Evolutionary conservation across 2,888 invertebrate genomes (phyloP).

Genomic region (Lomographa bimaculata): DNA sequence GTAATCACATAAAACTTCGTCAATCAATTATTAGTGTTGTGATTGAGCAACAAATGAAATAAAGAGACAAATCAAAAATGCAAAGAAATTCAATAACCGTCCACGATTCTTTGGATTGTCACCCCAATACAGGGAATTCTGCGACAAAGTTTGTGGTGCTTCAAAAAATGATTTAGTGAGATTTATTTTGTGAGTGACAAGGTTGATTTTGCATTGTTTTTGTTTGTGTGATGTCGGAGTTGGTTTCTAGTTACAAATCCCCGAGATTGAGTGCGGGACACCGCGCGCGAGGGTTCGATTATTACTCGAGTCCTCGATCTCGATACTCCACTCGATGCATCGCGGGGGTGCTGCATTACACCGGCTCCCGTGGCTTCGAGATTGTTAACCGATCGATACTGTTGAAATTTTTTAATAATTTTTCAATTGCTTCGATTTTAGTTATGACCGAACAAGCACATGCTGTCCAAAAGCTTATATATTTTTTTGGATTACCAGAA

Average conservation of each 20-base stretch:
- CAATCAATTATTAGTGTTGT: slow-evolving; percentile 39
- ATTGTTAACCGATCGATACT: slow-evolving; percentile 56
- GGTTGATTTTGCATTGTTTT: slow-evolving; percentile 41
- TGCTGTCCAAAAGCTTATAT: no score
- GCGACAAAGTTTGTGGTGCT: slow-evolving; percentile 32
- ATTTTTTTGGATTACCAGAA: no score
- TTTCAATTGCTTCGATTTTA: no score
- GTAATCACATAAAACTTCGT: slow-evolving; percentile 24
- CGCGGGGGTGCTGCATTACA: slow-evolving; percentile 67
- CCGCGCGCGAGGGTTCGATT: slow-evolving; percentile 69
- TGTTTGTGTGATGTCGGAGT: slow-evolving; percentile 30
- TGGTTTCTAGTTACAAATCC: slow-evolving; percentile 61
- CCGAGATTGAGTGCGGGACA: slow-evolving; percentile 73
- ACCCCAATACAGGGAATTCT: slow-evolving; percentile 62
- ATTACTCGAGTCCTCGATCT: slow-evolving; percentile 68
- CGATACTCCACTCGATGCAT: slow-evolving; percentile 75
- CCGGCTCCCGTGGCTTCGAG: slow-evolving; percentile 49
- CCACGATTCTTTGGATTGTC: slow-evolving; percentile 73
- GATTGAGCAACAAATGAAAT: slow-evolving; percentile 57
- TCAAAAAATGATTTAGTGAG: not conserved
- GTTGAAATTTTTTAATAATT: no score
- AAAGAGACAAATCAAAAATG: slow-evolving; percentile 73
- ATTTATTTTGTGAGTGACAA: slow-evolving; percentile 36
- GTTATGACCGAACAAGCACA: no score
- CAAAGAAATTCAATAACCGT: slow-evolving; percentile 79